A percentile compares a stretch with the other conserved stretches of the same genome.
These are phyloP conservation scores for Sphenodon punctatus DNA, from an alignment of 2,797 vertebrate species.

Conservation along the genomic window DNA sequence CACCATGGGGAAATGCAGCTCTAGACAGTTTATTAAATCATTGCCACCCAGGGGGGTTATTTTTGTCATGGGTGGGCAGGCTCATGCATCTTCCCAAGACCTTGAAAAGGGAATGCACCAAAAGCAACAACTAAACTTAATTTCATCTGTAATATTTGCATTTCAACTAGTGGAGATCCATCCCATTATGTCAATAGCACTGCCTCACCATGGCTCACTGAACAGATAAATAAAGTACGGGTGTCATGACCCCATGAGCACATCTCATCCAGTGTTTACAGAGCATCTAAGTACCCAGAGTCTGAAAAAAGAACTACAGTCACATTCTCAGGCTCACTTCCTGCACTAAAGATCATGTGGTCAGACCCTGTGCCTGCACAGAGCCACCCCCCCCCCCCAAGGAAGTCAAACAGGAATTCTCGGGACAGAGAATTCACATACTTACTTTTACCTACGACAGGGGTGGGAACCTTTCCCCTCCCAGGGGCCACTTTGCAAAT, in stretches of 20 bases:
- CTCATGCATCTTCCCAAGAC: background rate
- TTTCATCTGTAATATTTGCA: accelerated
- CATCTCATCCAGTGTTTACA: background rate
- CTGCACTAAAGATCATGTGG: too few species aligned
- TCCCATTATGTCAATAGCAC: background rate
- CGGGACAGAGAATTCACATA: too few species aligned
- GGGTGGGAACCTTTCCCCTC: too few species aligned
- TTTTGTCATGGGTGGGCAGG: accelerated
- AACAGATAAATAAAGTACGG: background rate
- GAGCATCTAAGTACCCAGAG: too few species aligned
- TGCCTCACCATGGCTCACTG: accelerated
- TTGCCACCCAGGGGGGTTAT: background rate
- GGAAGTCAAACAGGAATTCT: too few species aligned
- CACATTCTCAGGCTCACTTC: too few species aligned
- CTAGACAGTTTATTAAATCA: background rate
- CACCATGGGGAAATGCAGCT: background rate
- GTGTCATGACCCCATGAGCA: accelerated
- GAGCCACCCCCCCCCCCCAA: too few species aligned
- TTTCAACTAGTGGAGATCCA: background rate
- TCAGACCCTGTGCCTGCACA: too few species aligned
- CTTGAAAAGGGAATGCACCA: background rate
- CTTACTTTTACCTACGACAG: too few species aligned
- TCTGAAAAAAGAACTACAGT: too few species aligned
- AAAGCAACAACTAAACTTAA: accelerated
- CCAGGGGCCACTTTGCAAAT: too few species aligned